Evolutionary conservation across 2,888 invertebrate species (phyloP).

Genomic region (Chelonus formosanus): DNA sequence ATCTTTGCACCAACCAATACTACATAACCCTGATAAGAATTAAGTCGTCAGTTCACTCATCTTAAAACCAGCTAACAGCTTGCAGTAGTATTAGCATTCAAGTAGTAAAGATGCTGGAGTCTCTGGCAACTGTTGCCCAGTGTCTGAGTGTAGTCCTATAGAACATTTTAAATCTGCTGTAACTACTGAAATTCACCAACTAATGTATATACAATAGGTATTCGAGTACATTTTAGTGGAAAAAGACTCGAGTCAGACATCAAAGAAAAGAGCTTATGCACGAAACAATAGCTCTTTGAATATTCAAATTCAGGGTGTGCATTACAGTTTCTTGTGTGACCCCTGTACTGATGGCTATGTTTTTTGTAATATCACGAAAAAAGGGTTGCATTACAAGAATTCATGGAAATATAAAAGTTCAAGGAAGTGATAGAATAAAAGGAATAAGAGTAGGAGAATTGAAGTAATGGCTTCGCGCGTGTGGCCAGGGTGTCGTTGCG

Average conservation of each 20-base stretch:
- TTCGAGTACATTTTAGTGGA: not conserved
- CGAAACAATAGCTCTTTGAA: conserved; percentile 18
- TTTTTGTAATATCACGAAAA: not conserved
- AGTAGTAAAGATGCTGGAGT: conserved; percentile 37
- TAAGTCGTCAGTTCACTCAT: too few relatives aligned
- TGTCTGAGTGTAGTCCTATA: not conserved
- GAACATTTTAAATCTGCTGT: not conserved
- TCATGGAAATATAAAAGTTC: not conserved
- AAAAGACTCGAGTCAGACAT: not conserved
- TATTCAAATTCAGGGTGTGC: conserved; percentile 18
- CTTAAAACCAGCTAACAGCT: not conserved
- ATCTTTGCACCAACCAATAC: not conserved
- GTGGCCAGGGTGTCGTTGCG: conserved; percentile 23
- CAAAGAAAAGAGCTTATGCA: not conserved
- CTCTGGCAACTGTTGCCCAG: conserved; percentile 23
- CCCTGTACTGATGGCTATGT: not conserved
- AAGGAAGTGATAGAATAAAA: not conserved
- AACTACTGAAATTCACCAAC: conserved; percentile 8
- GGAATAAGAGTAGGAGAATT: conserved; percentile 17
- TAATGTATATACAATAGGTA: not conserved
- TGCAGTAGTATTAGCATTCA: conserved; percentile 23
- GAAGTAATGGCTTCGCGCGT: conserved; percentile 23
- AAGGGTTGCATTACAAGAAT: not conserved
- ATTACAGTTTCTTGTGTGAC: not conserved
- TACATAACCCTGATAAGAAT: not conserved